Evolutionary conservation across 1,140 invertebrate species (phyloP).

Genomic region (Theocolax elegans): DNA sequence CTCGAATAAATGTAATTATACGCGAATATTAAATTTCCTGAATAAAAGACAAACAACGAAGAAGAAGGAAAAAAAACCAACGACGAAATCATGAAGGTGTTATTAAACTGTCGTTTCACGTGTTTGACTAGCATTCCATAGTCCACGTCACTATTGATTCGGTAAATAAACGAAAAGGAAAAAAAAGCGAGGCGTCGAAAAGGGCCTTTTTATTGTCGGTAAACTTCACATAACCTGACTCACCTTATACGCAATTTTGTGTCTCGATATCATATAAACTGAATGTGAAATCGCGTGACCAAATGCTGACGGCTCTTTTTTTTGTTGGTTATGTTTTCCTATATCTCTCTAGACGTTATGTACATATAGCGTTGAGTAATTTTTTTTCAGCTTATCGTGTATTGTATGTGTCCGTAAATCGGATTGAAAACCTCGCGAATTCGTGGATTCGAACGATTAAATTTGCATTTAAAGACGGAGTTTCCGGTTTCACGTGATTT

Average conservation of each 20-base stretch:
- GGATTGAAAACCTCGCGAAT: neutral
- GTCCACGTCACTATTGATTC: constrained; percentile 17
- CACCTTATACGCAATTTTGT: constrained; percentile 26
- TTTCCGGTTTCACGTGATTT: too few relatives aligned
- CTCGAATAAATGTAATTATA: too few relatives aligned
- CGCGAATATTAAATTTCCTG: too few relatives aligned
- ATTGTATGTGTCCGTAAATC: constrained; percentile 7
- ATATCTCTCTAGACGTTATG: neutral
- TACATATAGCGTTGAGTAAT: neutral
- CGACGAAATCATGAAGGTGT: neutral
- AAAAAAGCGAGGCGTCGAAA: constrained; percentile 14
- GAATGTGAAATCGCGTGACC: constrained; percentile 30
- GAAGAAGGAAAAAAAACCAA: neutral
- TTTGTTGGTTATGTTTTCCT: neutral
- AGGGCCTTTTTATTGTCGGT: constrained; percentile 38
- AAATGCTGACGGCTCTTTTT: neutral
- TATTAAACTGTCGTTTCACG: constrained; percentile 23
- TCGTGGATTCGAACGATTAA: constrained; percentile 18
- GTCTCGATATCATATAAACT: neutral
- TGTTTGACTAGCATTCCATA: constrained; percentile 4
- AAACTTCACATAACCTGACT: constrained; percentile 51
- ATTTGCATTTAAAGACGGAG: constrained; percentile 26
- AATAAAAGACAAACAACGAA: neutral
- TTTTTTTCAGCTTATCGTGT: constrained; percentile 15
- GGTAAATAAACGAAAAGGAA: constrained; percentile 10